Evolutionary conservation across 2,888 invertebrate species (phyloP).

Genomic region (Parnassius smintheus): DNA sequence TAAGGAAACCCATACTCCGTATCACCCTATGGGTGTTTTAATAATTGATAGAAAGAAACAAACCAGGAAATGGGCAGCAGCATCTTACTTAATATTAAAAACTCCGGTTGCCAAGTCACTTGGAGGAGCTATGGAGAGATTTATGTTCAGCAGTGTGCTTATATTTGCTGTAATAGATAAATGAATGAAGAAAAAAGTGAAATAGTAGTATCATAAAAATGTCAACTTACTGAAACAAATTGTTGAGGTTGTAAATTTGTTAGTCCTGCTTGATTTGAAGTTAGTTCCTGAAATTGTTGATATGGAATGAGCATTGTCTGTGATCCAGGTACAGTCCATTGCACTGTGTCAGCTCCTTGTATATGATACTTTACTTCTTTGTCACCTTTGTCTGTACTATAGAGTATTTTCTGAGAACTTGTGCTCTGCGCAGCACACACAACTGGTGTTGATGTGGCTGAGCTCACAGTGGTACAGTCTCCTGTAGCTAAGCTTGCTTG

Average conservation of each 20-base stretch:
- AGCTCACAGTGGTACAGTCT: conserved; percentile 71
- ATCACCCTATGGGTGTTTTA: too few species aligned
- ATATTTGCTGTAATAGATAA: neutral
- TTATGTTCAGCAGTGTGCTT: neutral
- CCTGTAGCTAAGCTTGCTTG: conserved; percentile 64
- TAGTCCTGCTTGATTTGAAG: conserved; percentile 59
- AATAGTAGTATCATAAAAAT: neutral
- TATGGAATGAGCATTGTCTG: conserved; percentile 77
- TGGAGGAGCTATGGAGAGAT: neutral
- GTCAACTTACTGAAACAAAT: conserved; percentile 70
- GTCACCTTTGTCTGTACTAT: conserved; percentile 71
- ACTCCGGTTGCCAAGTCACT: too few species aligned
- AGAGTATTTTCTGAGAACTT: conserved; percentile 69
- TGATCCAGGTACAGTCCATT: conserved; percentile 72
- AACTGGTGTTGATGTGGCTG: conserved; percentile 67
- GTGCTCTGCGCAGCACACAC: conserved; percentile 73
- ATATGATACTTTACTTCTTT: conserved; percentile 74
- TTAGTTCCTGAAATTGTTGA: conserved; percentile 69
- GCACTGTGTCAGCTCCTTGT: conserved; percentile 68
- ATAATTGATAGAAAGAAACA: too few species aligned
- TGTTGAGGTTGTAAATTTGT: conserved; percentile 68
- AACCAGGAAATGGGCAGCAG: too few species aligned
- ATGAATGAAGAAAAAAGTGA: too few species aligned
- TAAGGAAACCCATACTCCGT: too few species aligned
- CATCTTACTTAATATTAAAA: too few species aligned